Evolutionary conservation across 2,888 invertebrate species (phyloP).

Genomic region (Cynaeus angustus): DNA sequence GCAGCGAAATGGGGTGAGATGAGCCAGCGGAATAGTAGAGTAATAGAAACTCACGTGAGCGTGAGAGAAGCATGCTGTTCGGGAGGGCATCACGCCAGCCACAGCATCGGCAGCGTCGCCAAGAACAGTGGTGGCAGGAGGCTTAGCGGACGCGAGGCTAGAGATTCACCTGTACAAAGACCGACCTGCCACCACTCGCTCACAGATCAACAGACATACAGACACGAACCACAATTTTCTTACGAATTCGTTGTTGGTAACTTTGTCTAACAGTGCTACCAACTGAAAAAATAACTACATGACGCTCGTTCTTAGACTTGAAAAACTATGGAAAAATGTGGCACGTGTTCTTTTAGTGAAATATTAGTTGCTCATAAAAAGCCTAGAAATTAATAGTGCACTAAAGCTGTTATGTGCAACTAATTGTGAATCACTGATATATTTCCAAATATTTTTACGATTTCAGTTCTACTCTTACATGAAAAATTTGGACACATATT

Average conservation of each 20-base stretch:
- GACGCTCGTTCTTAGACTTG: neutral
- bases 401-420: conserved; percentile 12
- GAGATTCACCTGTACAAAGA: conserved; percentile 67
- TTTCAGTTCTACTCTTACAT: neutral
- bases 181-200: conserved; percentile 61
- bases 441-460: neutral
- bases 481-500: neutral
- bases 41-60: conserved; percentile 57
- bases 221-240: conserved; percentile 21
- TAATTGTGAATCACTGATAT: neutral
- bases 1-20: conserved; percentile 21
- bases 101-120: conserved; percentile 66
- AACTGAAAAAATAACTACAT: no score
- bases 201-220: conserved; percentile 33
- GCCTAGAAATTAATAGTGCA: conserved; percentile 1
- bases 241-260: no score
- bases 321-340: neutral
- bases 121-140: conserved; percentile 68
- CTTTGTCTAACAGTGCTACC: no score
- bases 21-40: conserved; percentile 33
- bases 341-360: conserved; percentile 4
- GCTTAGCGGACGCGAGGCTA: conserved; percentile 60
- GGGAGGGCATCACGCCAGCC: conserved; percentile 64
- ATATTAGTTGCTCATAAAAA: conserved; percentile 29
- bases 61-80: conserved; percentile 55